These are phyloP conservation scores for Drosophila willistoni DNA, from an alignment of 1,140 invertebrate genomes.

Conservation along the genomic window DNA sequence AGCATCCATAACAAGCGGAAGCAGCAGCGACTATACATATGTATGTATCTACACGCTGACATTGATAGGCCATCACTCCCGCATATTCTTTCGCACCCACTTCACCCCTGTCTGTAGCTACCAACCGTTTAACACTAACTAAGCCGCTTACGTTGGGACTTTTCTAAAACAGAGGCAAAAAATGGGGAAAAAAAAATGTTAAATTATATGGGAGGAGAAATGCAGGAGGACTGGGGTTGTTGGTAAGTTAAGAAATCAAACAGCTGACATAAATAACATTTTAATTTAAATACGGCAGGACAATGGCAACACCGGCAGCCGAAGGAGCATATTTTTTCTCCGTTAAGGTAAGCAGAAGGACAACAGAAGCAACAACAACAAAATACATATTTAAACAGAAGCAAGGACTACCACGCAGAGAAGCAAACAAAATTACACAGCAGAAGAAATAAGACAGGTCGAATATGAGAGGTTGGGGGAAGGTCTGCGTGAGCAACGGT, in stretches of 20 bases:
- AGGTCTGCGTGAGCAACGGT: constrained; percentile 41
- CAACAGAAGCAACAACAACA: constrained; percentile 38
- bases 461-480: constrained; percentile 3
- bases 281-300: constrained; percentile 81
- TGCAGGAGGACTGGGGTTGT: not conserved
- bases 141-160: constrained; percentile 68
- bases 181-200: constrained; percentile 20
- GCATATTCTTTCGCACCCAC: not conserved
- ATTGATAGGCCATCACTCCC: not conserved
- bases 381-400: constrained; percentile 78
- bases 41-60: not conserved
- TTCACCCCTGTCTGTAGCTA: constrained; percentile 25
- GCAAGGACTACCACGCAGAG: constrained; percentile 48
- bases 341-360: constrained; percentile 75
- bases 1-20: not conserved
- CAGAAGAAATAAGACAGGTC: constrained; percentile 40
- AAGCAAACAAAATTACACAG: constrained; percentile 80
- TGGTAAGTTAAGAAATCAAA: constrained; percentile 78
- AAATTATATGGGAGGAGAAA: constrained; percentile 16
- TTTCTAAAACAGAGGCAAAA: constrained; percentile 62
- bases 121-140: constrained; percentile 78
- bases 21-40: not conserved
- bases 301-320: constrained; percentile 52
- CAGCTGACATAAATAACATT: constrained; percentile 82
- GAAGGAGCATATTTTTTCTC: constrained; percentile 67